phyloP scores from a whole-genome alignment of 1,140 invertebrate species.

The Drosophila littoralis region DNA sequence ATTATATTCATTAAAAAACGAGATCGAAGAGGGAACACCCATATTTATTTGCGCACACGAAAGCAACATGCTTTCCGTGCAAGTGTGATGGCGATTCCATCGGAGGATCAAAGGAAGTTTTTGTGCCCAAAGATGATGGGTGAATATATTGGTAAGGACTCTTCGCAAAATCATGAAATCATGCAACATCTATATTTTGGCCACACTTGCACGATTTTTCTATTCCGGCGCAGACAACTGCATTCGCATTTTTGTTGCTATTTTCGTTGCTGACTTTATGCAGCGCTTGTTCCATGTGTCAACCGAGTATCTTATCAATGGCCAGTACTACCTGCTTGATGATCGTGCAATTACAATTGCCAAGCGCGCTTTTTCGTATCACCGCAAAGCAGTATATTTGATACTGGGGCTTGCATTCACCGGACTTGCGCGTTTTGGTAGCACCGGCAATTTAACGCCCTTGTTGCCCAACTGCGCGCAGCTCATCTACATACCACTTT shows the following conservation, averaged over 20 bases:
- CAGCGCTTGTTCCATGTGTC: constrained; percentile 19
- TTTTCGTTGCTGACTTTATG: constrained; percentile 47
- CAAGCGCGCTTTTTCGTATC: constrained; percentile 30
- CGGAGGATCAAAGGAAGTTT: constrained; percentile 1
- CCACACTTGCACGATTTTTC: not conserved
- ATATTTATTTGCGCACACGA: not conserved
- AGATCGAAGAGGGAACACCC: not conserved
- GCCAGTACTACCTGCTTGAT: constrained; percentile 48
- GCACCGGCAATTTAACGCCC: constrained; percentile 11
- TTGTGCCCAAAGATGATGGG: constrained; percentile 18
- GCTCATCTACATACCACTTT: constrained; percentile 58
- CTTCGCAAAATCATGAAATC: not conserved
- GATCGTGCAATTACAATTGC: constrained; percentile 41
- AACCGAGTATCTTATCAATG: constrained; percentile 34
- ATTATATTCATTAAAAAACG: not conserved
- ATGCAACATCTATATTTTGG: not conserved
- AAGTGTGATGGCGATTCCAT: constrained; percentile 15
- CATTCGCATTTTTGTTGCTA: constrained; percentile 35
- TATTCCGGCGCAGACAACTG: constrained; percentile 41
- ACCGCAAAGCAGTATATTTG: constrained; percentile 17
- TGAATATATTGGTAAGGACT: constrained; percentile 16
- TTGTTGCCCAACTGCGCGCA: constrained; percentile 29
- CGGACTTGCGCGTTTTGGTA: constrained; percentile 41
- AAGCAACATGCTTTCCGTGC: not conserved
- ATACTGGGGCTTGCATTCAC: constrained; percentile 19